These are phyloP conservation scores for Oegoconia quadripuncta DNA, from an alignment of 2,888 invertebrate genomes.

Conservation along the genomic window DNA sequence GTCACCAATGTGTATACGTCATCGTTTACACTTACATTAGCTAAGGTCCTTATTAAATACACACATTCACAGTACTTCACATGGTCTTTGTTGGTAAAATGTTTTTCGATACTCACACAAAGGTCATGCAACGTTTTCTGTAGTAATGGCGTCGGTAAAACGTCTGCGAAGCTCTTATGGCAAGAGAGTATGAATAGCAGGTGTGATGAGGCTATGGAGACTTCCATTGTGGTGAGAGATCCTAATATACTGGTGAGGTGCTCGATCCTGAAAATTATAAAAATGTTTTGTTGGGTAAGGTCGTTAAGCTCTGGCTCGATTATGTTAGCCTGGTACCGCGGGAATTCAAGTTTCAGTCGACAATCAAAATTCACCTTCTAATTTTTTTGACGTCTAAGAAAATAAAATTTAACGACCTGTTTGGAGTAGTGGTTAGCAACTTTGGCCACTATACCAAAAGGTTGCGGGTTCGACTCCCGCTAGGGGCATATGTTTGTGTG, in stretches of 20 bases:
- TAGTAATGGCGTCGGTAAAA: constrained; percentile 28
- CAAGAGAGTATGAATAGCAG: constrained; percentile 56
- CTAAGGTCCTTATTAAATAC: constrained; percentile 45
- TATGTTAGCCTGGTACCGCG: not conserved
- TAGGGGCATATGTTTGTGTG: too few species aligned
- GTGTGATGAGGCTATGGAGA: constrained; percentile 27
- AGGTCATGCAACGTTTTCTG: constrained; percentile 31
- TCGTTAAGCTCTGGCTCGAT: too few species aligned
- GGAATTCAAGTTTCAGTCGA: not conserved
- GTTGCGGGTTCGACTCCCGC: too few species aligned
- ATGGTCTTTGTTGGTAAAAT: constrained; percentile 17
- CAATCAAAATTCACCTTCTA: too few species aligned
- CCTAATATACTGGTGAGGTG: constrained; percentile 35
- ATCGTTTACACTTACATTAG: constrained; percentile 37
- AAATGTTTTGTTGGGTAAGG: not conserved
- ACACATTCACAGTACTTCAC: constrained; percentile 30
- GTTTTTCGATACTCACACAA: constrained; percentile 24
- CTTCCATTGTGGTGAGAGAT: constrained; percentile 25
- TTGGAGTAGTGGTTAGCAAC: too few species aligned
- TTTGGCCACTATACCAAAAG: too few species aligned
- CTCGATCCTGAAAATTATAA: constrained; percentile 40
- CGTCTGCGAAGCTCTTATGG: constrained; percentile 37
- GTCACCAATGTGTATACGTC: constrained; percentile 30
- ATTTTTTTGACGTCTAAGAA: too few species aligned
- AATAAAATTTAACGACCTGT: too few species aligned